Conservation (phyloP, 2,113 vertebrate species). For the Pipa parva region DNA sequence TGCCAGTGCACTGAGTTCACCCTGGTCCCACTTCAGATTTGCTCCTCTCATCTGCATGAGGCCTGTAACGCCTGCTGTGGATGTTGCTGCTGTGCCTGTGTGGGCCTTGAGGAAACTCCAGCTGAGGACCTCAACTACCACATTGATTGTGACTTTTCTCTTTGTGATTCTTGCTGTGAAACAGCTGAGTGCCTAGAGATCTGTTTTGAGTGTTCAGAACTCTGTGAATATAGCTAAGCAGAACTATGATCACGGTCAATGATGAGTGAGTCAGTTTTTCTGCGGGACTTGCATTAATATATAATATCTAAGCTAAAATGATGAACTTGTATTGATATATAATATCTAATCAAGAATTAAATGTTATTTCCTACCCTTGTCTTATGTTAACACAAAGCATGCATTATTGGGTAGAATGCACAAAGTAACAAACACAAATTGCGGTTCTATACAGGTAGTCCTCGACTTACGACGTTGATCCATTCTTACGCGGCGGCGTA, state of each 20-base stretch:
- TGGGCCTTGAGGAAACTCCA: conserved; percentile 45
- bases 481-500: too few relatives aligned
- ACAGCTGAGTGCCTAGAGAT: conserved; percentile 61
- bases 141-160: conserved; percentile 62
- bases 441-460: too few relatives aligned
- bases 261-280: conserved; percentile 49
- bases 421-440: too few relatives aligned
- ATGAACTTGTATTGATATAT: too few relatives aligned
- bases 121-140: conserved; percentile 59
- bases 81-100: conserved; percentile 54
- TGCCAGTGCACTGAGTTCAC: conserved; percentile 44
- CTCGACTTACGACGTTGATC: too few relatives aligned
- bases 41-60: conserved; percentile 33
- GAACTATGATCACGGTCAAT: conserved; percentile 49
- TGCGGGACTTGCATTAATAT: conserved; percentile 41
- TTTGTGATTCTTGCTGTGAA: conserved; percentile 66
- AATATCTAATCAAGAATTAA: background rate
- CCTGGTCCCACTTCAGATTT: conserved; percentile 49
- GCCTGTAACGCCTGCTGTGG: conserved; percentile 58
- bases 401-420: too few relatives aligned
- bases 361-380: background rate
- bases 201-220: conserved; percentile 59
- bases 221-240: conserved; percentile 57
- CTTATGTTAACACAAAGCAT: background rate
- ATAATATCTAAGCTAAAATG: conserved; percentile 29